Evolutionary conservation across 2,888 invertebrate species (phyloP).

Genomic region (Boloria selene): DNA sequence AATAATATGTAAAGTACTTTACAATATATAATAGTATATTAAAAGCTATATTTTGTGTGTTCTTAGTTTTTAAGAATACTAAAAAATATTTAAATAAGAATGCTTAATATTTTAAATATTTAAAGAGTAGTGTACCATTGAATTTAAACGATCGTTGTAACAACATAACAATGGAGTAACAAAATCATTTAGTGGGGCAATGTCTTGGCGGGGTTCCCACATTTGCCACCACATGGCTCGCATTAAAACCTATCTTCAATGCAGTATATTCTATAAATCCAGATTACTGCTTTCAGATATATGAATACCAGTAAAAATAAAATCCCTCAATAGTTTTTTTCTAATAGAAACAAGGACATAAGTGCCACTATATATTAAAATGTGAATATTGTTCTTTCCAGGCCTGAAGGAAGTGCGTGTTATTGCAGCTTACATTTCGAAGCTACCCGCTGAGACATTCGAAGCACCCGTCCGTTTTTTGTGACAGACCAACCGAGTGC

Average conservation of each 20-base stretch:
- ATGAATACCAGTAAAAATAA: constrained; percentile 56
- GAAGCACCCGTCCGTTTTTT: constrained; percentile 80
- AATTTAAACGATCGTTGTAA: constrained; percentile 49
- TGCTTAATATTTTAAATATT: constrained; percentile 22
- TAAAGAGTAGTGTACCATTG: constrained; percentile 29
- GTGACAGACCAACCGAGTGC: constrained; percentile 81
- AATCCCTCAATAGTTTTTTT: constrained; percentile 42
- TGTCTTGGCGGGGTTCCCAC: constrained; percentile 81
- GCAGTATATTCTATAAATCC: constrained; percentile 77
- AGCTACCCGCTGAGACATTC: constrained; percentile 80
- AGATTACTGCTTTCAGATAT: constrained; percentile 69
- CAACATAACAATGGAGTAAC: constrained; percentile 73
- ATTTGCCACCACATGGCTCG: constrained; percentile 77
- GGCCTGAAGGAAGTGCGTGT: constrained; percentile 77
- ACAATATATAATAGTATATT: no score
- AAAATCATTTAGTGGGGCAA: constrained; percentile 74
- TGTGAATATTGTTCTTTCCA: constrained; percentile 56
- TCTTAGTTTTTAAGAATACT: background rate
- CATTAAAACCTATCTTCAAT: constrained; percentile 66
- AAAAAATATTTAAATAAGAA: constrained; percentile 12
- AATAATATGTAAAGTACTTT: no score
- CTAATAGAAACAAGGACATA: constrained; percentile 56
- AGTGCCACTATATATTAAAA: constrained; percentile 55
- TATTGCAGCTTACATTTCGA: constrained; percentile 80
- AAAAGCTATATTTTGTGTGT: background rate